Conservation (phyloP, 2,888 invertebrate genomes). For the Scaptomyza cyrtandrae region DNA sequence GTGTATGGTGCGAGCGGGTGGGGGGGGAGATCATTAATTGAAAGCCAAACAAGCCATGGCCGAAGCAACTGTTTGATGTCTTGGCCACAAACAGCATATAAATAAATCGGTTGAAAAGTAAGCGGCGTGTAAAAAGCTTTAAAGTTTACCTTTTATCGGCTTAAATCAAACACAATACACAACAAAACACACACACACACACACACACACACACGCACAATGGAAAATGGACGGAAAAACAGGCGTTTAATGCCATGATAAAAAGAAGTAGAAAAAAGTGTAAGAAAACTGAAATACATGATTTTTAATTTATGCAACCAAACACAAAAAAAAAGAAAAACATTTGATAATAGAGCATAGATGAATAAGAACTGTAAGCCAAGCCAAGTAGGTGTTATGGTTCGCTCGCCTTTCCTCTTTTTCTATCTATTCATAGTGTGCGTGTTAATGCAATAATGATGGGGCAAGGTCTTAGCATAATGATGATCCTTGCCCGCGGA, state of each 20-base stretch:
- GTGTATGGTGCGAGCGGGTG: background rate
- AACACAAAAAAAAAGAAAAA: constrained; percentile 9
- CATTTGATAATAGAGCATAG: constrained; percentile 66
- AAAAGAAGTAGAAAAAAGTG: background rate
- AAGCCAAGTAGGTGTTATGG: constrained; percentile 57
- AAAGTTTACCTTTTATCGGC: constrained; percentile 74
- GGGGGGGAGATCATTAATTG: constrained; percentile 52
- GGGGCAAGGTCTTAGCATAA: constrained; percentile 15
- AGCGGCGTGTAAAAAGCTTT: constrained; percentile 69
- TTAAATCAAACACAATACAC: constrained; percentile 72
- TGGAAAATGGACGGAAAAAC: constrained; percentile 47
- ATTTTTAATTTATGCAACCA: constrained; percentile 74
- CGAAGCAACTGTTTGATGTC: constrained; percentile 60
- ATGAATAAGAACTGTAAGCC: background rate
- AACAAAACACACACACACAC: background rate
- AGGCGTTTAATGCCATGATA: constrained; percentile 66
- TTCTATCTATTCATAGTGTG: constrained; percentile 23
- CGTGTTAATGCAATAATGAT: constrained; percentile 69
- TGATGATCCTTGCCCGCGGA: constrained; percentile 71
- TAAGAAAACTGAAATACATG: constrained; percentile 53
- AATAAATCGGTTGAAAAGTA: constrained; percentile 68
- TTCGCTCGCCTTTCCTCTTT: constrained; percentile 3
- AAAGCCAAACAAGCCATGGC: constrained; percentile 68
- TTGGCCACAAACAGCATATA: constrained; percentile 62
- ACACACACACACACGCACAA: constrained; percentile 6